These are phyloP conservation scores for Anguilla japonica DNA, from an alignment of 2,113 vertebrate species.

Conservation along the genomic window DNA sequence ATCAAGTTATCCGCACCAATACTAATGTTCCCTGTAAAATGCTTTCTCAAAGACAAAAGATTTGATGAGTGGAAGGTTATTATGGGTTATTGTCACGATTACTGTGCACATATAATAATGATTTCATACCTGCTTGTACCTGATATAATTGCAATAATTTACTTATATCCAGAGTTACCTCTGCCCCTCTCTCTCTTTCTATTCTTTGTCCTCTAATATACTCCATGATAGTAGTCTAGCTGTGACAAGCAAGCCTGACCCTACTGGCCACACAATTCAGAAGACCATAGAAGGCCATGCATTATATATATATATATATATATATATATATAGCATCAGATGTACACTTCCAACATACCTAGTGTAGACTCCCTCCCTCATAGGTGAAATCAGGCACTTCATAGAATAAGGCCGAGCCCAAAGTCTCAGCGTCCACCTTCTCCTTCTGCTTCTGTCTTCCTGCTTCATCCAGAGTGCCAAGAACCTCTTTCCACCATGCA, in stretches of 20 bases:
- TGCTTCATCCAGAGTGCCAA: constrained; percentile 36
- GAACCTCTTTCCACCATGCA: constrained; percentile 24
- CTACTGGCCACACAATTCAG: background rate
- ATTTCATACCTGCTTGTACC: background rate
- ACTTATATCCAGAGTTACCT: background rate
- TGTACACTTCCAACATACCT: constrained; percentile 43
- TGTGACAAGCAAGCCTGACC: background rate
- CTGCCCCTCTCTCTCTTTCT: background rate
- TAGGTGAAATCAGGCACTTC: background rate
- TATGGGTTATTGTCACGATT: background rate
- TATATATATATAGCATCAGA: too few species aligned
- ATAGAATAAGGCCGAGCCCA: constrained; percentile 36
- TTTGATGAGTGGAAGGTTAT: background rate
- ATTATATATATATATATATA: too few species aligned
- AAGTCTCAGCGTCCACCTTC: constrained; percentile 39
- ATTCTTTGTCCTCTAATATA: background rate
- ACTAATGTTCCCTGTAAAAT: constrained; percentile 1
- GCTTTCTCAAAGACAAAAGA: constrained; percentile 2
- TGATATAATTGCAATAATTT: background rate
- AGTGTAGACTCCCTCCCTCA: constrained; percentile 14
- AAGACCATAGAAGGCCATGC: background rate
- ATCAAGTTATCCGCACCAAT: background rate
- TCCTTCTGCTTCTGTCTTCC: constrained; percentile 35
- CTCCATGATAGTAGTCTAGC: background rate
- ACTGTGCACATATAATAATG: background rate